Evolutionary conservation across 1,140 invertebrate genomes (phyloP), one percentile per base, ranked within the genome.

Genomic region (Babylonia areolata): DNA sequence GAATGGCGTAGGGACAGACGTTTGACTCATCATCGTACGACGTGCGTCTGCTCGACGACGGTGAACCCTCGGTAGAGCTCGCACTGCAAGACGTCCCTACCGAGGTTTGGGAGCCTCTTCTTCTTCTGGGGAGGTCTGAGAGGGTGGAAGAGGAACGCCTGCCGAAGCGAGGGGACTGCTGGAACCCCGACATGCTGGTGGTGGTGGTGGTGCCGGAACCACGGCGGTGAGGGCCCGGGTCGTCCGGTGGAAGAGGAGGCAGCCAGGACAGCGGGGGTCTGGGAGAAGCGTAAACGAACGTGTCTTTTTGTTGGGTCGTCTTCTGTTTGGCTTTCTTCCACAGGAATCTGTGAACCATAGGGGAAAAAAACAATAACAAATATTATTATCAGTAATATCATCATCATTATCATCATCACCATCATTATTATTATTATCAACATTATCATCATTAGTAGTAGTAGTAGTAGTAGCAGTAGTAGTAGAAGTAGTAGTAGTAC

Each of bases 321-420:
- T 64, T 64, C 15, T 11, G 23, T 39, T 11, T 15, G 75, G 37
- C 37, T 77, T 77, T 77, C 78, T 42, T 80, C 78, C 78, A 80
- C 28, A 28, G 28, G 31, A 33, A 54, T 42, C 78, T 80, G 42
- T 23, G n/a, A n/a, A n/a, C n/a, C n/a, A n/a, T n/a, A n/a, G n/a
- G n/a, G n/a, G n/a, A n/a, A n/a, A n/a, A n/a, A n/a, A n/a, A n/a
- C n/a, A n/a, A n/a, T n/a, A n/a, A n/a, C n/a, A n/a, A n/a, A n/a
- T n/a, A n/a, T n/a, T n/a, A n/a, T n/a, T n/a, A n/a, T n/a, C n/a
- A n/a, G n/a, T n/a, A n/a, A n/a, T n/a, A n/a, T n/a, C n/a, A n/a
- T n/a, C n/a, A n/a, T n/a, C n/a, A n/a, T n/a, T n/a, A n/a, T n/a
- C n/a, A n/a, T n/a, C n/a, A n/a, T n/a, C n/a, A n/a, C n/a, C n/a